Base-by-base conservation (phyloP, 2,888 invertebrate genomes). In the Slavum lentiscoides region DNA sequence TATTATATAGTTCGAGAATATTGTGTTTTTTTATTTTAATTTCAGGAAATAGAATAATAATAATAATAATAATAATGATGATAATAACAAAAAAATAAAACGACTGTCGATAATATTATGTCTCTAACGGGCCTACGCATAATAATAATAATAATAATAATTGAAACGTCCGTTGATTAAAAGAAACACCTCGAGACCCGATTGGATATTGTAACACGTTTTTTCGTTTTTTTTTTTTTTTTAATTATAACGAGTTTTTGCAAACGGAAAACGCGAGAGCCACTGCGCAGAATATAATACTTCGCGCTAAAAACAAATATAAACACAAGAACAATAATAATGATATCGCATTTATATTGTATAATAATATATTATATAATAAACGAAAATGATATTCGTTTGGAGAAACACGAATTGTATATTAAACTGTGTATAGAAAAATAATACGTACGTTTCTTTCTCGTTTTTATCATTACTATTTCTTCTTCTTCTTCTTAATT, bases 101-200 rank as follows among this genome's bases (percentile, higher is more conserved):
- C 5, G 11, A 59, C 7, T 21, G 21, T 0, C 15, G 19, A 17
- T 53, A 37, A n/a, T 30, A 73, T 49, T n/a, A 49, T 11, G 43
- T 53, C 17, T 6, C 30, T 30, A 30, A 30, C 30, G 62, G 74
- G 17, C n/a, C 64, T 55, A 39, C 39, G 17, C 19, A 19, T 21
- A 74, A 74, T 58, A 19, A 55, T 74, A 74, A 74, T 74, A 58
- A 70, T 58, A n/a, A n/a, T n/a, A 30, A 30, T 30, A 30, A 30
- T 74, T 7, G 66, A 43, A 74, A 74, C 21, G 2, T 39, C 17
- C 39, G 58, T 58, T 58, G 64, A 66, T 66, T 55, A 58, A 15
- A 19, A 66, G 0, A 66, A 66, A 66, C 58, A 39, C 39, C 4
- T 53, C 39, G 21, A 39, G 17, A 66, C 62, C 55, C 55, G 39